Evolutionary conservation across 2,113 vertebrate species (phyloP).

Genomic region (Leiothrix lutea): DNA sequence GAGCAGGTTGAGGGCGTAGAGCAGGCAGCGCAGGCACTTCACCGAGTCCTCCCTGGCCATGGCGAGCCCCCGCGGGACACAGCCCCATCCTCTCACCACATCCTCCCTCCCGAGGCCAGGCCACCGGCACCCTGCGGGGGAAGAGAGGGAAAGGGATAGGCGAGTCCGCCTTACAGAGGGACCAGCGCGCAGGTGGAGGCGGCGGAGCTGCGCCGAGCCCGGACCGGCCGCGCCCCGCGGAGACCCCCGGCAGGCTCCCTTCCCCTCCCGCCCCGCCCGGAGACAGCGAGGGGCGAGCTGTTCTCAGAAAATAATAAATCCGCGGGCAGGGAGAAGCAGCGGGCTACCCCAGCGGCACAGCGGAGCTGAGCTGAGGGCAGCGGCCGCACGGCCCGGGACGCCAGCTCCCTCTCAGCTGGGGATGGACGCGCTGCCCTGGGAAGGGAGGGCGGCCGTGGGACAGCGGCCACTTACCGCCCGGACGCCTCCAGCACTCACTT

Average conservation of each 20-base stretch:
- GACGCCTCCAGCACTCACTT: not conserved
- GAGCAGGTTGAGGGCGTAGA: slow-evolving; percentile 92
- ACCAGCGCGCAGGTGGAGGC: not conserved
- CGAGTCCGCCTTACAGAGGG: not conserved
- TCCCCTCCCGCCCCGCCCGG: not conserved
- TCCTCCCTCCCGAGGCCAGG: slow-evolving; percentile 46
- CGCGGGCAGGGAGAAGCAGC: not conserved
- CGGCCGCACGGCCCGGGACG: not conserved
- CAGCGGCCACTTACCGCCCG: not conserved
- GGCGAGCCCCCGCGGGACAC: slow-evolving; percentile 67
- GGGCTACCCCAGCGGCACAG: not conserved
- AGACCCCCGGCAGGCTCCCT: not conserved
- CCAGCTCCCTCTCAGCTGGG: not conserved
- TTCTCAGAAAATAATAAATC: not conserved
- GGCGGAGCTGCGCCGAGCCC: not conserved
- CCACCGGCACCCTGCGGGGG: slow-evolving; percentile 34
- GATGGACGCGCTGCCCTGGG: not conserved
- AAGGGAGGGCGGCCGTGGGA: not conserved
- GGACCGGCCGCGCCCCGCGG: not conserved
- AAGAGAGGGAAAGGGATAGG: not conserved
- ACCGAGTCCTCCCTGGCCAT: slow-evolving; percentile 98
- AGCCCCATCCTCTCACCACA: slow-evolving; percentile 82
- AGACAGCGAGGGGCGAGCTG: not conserved
- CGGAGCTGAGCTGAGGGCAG: not conserved
- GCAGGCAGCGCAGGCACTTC: slow-evolving; percentile 91